These are phyloP conservation scores for Todus mexicanus DNA, from an alignment of 2,797 vertebrate genomes.

Conservation along the genomic window DNA sequence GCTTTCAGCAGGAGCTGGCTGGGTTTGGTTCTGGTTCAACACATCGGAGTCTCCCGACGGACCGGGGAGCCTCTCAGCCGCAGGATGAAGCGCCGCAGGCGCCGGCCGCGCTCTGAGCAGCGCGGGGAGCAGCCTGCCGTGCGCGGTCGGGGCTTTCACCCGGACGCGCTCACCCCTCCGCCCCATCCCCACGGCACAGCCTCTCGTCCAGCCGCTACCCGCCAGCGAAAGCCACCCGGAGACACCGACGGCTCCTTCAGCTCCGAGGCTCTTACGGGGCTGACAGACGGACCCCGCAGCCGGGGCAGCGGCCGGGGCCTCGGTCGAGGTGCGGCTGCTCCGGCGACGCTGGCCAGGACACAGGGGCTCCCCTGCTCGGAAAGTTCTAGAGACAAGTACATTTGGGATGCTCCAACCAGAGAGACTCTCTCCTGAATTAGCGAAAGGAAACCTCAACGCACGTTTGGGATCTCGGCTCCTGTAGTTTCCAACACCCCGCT, in stretches of 20 bases:
- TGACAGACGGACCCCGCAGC: background rate
- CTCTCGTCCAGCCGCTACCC: rapidly evolving
- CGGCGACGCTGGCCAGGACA: rapidly evolving
- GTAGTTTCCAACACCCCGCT: background rate
- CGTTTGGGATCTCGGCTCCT: background rate
- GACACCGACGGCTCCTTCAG: rapidly evolving
- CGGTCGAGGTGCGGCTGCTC: background rate
- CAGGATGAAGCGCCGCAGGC: background rate
- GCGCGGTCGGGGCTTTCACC: rapidly evolving
- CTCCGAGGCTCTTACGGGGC: background rate
- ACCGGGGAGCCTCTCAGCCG: background rate
- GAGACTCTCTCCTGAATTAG: background rate
- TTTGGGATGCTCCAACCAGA: background rate
- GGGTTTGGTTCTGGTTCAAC: background rate
- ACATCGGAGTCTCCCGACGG: background rate
- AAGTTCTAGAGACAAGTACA: background rate
- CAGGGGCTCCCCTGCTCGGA: background rate
- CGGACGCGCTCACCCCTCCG: background rate
- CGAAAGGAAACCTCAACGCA: rapidly evolving
- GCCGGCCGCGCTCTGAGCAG: rapidly evolving
- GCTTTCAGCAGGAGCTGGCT: background rate
- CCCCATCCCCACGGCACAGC: too few relatives aligned
- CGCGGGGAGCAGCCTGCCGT: background rate
- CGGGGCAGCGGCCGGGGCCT: rapidly evolving
- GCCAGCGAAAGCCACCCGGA: background rate